A percentile compares a stretch with the other conserved stretches of the same genome.
These are phyloP conservation scores for Brienomyrus brachyistius DNA, from an alignment of 2,113 vertebrate species.

Conservation along the genomic window DNA sequence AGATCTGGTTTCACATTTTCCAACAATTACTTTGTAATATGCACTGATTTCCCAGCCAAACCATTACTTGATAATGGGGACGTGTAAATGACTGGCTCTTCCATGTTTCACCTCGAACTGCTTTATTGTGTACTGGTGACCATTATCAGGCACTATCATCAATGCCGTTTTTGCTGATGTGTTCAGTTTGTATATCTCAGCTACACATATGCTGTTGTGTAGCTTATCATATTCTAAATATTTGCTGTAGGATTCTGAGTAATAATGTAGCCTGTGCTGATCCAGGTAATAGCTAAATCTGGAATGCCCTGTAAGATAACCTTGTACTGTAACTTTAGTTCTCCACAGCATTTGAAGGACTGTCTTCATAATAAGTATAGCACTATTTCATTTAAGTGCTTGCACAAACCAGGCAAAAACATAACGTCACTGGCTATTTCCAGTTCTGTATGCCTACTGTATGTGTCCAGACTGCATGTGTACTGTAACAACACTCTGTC, in stretches of 20 bases:
- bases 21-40: background rate
- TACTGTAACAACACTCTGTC: background rate
- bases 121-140: background rate
- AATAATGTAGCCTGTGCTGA: background rate
- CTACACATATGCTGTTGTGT: background rate
- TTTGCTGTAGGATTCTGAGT: background rate
- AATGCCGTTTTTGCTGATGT: background rate
- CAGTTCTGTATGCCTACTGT: background rate
- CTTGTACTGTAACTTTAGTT: background rate
- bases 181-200: background rate
- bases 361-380: background rate
- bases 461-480: background rate
- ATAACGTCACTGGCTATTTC: background rate
- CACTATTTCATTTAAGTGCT: background rate
- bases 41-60: background rate
- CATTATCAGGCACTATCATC: background rate
- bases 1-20: background rate
- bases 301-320: background rate
- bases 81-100: background rate
- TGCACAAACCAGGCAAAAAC: background rate
- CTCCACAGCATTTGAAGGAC: background rate
- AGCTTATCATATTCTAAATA: background rate
- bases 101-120: background rate
- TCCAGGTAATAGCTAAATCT: background rate
- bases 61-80: background rate